phyloP scores from a whole-genome alignment of 1,140 invertebrate genomes.

The Aleiodes sp. region DNA sequence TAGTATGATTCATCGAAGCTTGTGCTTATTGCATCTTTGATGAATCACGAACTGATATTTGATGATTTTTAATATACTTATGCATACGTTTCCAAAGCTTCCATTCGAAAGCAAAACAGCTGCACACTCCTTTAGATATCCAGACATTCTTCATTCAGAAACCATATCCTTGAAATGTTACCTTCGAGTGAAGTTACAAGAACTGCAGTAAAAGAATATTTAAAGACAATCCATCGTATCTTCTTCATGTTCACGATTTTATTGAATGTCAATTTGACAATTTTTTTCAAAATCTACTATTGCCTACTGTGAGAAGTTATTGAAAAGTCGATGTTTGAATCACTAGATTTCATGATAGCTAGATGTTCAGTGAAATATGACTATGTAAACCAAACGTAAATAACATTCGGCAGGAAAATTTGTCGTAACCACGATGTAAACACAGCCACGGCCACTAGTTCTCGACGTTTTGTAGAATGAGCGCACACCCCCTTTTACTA shows the following conservation, averaged over 20 bases:
- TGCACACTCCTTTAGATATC: too few relatives aligned
- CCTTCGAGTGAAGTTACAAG: too few relatives aligned
- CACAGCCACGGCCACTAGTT: slow-evolving; percentile 13
- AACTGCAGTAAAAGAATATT: too few relatives aligned
- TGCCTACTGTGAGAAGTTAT: neutral
- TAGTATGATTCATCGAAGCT: too few relatives aligned
- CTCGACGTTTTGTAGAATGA: neutral
- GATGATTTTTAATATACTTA: too few relatives aligned
- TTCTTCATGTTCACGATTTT: neutral
- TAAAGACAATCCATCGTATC: neutral
- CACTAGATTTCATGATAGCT: slow-evolving; percentile 7
- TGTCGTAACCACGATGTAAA: slow-evolving; percentile 24
- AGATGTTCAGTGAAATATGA: neutral
- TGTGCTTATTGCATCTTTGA: too few relatives aligned
- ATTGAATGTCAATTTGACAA: neutral
- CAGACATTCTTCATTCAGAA: too few relatives aligned
- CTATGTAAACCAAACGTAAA: neutral
- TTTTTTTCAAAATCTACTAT: neutral
- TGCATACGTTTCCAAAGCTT: too few relatives aligned
- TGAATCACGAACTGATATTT: too few relatives aligned
- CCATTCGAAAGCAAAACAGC: too few relatives aligned
- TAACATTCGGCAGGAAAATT: slow-evolving; percentile 10
- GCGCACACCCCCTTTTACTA: neutral
- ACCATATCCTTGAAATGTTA: too few relatives aligned
- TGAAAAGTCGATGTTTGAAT: slow-evolving; percentile 18